These are phyloP conservation scores for Drosophila rufa DNA, from an alignment of 1,140 invertebrate species.

Conservation along the genomic window DNA sequence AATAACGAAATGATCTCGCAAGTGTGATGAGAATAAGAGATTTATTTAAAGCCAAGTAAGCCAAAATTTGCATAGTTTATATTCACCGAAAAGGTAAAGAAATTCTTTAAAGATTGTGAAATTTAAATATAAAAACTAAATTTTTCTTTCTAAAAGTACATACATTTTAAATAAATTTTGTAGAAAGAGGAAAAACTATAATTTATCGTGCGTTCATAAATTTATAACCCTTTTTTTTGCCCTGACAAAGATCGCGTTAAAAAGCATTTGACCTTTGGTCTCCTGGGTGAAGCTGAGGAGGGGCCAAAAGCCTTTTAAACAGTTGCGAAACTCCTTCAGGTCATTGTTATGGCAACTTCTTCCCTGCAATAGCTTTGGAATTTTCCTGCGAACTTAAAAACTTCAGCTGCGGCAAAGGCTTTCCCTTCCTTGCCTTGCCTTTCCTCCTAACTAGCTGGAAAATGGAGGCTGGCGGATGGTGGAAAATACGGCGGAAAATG, in stretches of 20 bases:
- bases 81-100: no score
- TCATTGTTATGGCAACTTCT: constrained; percentile 75
- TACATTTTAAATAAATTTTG: not conserved
- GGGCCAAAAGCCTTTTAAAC: constrained; percentile 55
- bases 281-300: constrained; percentile 4
- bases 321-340: constrained; percentile 39
- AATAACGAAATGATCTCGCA: not conserved
- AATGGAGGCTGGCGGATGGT: constrained; percentile 7
- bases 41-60: not conserved
- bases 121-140: no score
- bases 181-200: not conserved
- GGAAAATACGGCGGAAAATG: constrained; percentile 9
- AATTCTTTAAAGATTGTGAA: not conserved
- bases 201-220: not conserved
- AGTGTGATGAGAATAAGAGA: not conserved
- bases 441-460: constrained; percentile 69
- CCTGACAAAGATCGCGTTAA: constrained; percentile 22
- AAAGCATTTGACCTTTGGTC: constrained; percentile 52
- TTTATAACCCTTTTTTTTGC: not conserved
- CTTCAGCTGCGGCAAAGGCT: constrained; percentile 73
- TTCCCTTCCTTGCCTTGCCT: constrained; percentile 46
- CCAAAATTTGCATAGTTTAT: no score
- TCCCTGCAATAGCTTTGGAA: constrained; percentile 74
- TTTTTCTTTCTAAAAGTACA: no score
- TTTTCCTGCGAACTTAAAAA: constrained; percentile 76